Percentiles rank a stretch among this genome's conserved stretches.
phyloP scores from a whole-genome alignment of 2,888 invertebrate genomes.

The Nycteola revayana region DNA sequence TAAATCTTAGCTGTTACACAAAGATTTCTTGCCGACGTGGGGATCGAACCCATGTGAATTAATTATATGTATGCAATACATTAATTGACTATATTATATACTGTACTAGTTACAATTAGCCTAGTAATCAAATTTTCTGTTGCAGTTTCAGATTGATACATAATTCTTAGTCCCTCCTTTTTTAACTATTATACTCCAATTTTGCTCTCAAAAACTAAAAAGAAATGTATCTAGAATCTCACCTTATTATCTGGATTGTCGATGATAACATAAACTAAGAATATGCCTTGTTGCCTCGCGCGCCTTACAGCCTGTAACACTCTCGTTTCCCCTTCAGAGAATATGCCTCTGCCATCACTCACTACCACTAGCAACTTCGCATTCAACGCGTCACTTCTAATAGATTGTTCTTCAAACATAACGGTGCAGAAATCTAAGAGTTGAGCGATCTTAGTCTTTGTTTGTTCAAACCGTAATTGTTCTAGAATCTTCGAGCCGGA shows the following conservation, averaged over 20 bases:
- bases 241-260: conserved; percentile 97
- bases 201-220: no score
- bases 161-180: no score
- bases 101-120: no score
- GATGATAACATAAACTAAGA: conserved; percentile 96
- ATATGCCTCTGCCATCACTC: conserved; percentile 97
- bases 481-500: conserved; percentile 92
- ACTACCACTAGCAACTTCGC: conserved; percentile 95
- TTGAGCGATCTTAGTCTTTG: conserved; percentile 92
- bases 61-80: no score
- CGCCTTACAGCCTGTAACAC: conserved; percentile 89
- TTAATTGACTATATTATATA: no score
- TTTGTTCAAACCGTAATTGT: conserved; percentile 93
- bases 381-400: conserved; percentile 80
- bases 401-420: conserved; percentile 67
- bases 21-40: no score
- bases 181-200: no score
- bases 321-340: conserved; percentile 90
- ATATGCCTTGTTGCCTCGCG: conserved; percentile 91
- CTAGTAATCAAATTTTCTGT: no score
- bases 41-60: no score
- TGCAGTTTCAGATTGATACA: no score
- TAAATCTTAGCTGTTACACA: no score
- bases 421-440: conserved; percentile 90
- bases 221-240: no score